Conservation (phyloP, 2,113 vertebrate species). For the Sapajus apella region DNA sequence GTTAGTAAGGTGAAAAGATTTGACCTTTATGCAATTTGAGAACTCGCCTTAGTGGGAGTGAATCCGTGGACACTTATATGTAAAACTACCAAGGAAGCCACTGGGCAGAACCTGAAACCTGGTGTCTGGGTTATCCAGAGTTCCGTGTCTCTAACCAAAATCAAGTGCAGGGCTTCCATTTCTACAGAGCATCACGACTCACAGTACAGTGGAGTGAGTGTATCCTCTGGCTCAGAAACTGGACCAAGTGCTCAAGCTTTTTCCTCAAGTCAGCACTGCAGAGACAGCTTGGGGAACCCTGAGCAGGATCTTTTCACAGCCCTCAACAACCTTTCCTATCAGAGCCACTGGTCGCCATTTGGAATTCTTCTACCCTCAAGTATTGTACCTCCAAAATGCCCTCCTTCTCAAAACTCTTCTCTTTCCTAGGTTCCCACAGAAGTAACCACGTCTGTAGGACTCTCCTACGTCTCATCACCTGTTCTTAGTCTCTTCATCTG, state of each 20-base stretch:
- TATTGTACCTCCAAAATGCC: not conserved
- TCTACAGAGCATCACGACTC: not conserved
- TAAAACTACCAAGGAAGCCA: not conserved
- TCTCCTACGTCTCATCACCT: not conserved
- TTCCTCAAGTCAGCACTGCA: not conserved
- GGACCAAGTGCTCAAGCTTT: not conserved
- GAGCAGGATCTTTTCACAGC: not conserved
- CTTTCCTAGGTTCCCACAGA: not conserved
- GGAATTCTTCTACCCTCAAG: not conserved
- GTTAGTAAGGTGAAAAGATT: not conserved
- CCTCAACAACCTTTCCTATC: not conserved
- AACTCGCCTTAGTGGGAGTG: not conserved
- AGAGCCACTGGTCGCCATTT: not conserved
- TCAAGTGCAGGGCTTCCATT: not conserved
- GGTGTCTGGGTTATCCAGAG: not conserved
- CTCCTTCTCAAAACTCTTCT: not conserved
- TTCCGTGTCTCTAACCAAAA: not conserved
- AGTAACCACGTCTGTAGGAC: not conserved
- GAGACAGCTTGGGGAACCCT: not conserved
- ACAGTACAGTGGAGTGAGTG: not conserved
- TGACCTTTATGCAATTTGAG: not conserved
- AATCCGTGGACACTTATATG: not conserved
- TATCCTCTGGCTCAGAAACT: not conserved
- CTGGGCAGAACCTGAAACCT: not conserved
- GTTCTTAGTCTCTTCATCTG: not conserved